phyloP scores from a whole-genome alignment of 1,140 invertebrate species.

The Ceratosolen solmsi region DNA sequence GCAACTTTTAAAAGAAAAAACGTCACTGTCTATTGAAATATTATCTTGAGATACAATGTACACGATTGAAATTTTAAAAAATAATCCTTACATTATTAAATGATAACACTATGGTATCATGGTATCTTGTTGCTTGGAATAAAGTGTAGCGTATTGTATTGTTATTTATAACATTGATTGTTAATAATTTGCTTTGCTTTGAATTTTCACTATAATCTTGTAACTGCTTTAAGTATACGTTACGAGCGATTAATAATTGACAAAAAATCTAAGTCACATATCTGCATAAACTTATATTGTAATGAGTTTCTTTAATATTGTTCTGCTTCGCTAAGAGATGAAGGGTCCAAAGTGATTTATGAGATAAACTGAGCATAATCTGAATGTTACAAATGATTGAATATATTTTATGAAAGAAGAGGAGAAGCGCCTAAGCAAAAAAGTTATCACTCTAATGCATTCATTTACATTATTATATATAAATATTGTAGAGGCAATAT shows the following conservation, averaged over 20 bases:
- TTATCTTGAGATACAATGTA: not conserved
- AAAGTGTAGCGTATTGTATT: not conserved
- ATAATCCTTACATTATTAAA: not conserved
- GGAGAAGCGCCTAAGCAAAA: not conserved
- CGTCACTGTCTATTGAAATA: not conserved
- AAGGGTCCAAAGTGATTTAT: slow-evolving; percentile 33
- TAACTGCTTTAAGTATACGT: not conserved
- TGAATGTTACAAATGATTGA: slow-evolving; percentile 39
- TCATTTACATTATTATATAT: slow-evolving; percentile 4
- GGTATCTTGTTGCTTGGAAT: not conserved
- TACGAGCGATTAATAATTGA: slow-evolving; percentile 13
- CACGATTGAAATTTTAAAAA: not conserved
- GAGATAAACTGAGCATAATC: slow-evolving; percentile 33
- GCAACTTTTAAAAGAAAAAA: not conserved
- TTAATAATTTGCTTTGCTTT: not conserved
- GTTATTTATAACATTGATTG: not conserved
- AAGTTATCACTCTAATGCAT: slow-evolving; percentile 19
- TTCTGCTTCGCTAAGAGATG: not conserved
- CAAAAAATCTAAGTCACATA: slow-evolving; percentile 20
- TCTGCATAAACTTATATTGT: slow-evolving; percentile 12
- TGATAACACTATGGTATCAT: not conserved
- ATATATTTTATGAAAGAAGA: slow-evolving; percentile 17
- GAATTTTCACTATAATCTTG: not conserved
- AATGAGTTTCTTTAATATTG: slow-evolving; percentile 21
- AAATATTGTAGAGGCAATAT: not conserved